These are phyloP conservation scores for Seriola aureovittata DNA, from an alignment of 2,113 vertebrate genomes.

Conservation along the genomic window DNA sequence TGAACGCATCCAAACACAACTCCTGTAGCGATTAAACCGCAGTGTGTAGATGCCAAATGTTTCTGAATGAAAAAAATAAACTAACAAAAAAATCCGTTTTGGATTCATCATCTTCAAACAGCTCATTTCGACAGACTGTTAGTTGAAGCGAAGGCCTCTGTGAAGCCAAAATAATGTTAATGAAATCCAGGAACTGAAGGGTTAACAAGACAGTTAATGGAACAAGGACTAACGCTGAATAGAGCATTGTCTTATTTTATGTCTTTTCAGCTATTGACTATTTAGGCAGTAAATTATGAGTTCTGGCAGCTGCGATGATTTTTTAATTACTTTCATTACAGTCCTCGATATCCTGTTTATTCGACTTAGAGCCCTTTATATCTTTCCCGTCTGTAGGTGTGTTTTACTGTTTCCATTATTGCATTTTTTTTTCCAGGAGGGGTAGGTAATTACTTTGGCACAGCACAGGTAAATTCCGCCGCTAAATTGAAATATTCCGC, in stretches of 20 bases:
- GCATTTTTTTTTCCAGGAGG: conserved; percentile 57
- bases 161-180: neutral
- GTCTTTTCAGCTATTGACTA: conserved; percentile 34
- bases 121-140: neutral
- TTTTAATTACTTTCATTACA: conserved; percentile 68
- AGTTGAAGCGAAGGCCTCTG: neutral
- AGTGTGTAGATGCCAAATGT: neutral
- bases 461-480: conserved; percentile 68
- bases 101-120: neutral
- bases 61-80: neutral
- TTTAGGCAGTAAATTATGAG: conserved; percentile 44
- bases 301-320: conserved; percentile 37
- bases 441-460: conserved; percentile 72
- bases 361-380: conserved; percentile 44
- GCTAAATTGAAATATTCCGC: conserved; percentile 75
- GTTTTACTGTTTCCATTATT: conserved; percentile 65
- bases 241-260: conserved; percentile 19
- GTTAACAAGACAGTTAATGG: neutral
- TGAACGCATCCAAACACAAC: neutral
- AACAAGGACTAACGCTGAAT: neutral
- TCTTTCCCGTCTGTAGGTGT: conserved; percentile 48
- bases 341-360: conserved; percentile 53
- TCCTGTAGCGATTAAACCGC: neutral
- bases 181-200: neutral
- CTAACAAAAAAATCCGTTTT: neutral